phyloP scores from a whole-genome alignment of 2,113 vertebrate species.

The Smithornis capensis region DNA sequence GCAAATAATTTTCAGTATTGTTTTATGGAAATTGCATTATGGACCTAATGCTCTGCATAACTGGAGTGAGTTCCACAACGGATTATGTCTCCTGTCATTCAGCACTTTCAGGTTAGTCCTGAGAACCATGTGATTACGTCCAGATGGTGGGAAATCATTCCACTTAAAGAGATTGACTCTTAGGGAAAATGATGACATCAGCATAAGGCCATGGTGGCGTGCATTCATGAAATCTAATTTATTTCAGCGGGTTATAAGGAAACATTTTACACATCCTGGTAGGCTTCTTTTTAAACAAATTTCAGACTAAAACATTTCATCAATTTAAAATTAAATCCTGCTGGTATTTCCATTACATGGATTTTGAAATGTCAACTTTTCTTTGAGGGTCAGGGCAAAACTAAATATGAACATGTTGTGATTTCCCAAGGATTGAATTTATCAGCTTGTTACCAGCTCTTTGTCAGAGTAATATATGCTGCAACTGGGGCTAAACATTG shows the following conservation, averaged over 20 bases:
- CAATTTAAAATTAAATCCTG: background rate
- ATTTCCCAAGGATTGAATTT: background rate
- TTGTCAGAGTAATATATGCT: background rate
- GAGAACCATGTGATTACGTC: background rate
- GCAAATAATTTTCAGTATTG: background rate
- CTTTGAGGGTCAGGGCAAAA: background rate
- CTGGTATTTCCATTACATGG: background rate
- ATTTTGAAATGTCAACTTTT: background rate
- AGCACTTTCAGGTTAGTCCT: background rate
- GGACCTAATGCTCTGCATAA: background rate
- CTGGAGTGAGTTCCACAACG: background rate
- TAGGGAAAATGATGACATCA: background rate
- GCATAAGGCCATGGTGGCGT: background rate
- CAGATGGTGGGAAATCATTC: background rate
- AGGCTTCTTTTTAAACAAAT: background rate
- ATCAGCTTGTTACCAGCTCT: background rate
- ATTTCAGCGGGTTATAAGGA: background rate
- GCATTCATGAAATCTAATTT: background rate
- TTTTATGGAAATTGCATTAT: background rate
- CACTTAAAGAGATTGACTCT: background rate
- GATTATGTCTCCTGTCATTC: background rate
- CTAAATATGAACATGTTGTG: background rate
- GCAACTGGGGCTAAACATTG: background rate
- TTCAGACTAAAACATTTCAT: background rate
- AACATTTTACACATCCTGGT: background rate